Evolutionary conservation across 92 coral and sea anemone species (phyloP), one percentile per base, ranked within the genome.

Genomic region (Epizoanthus scotinus): DNA sequence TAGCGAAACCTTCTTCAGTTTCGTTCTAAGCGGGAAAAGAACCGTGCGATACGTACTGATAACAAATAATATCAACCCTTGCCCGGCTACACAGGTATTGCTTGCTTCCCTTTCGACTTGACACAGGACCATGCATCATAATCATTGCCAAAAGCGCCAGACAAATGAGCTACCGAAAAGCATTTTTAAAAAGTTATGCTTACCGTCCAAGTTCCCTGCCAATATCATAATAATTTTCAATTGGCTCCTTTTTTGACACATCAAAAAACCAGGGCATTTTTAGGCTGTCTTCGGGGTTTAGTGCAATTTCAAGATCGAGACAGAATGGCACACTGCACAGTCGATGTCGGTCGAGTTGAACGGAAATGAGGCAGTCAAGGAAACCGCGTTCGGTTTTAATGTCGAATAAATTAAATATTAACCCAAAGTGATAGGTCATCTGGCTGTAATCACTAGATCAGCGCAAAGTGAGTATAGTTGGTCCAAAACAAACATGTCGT

Each of bases 371-470:
- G 54, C 73, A 21, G 64, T 25, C 40, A 18, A 53, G 40, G 54
- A 75, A 21, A 75, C 24, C 36, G n/a, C 20, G 42, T 40, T 80
- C 86, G 73, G 73, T 67, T n/a, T n/a, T 62, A 24, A 91, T 85
- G 89, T 87, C 73, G 97, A 92, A 92, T 92, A 92, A 87, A 89
- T 92, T 92, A 92, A 79, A 89, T 83, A 89, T 92, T 89, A 85
- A 88, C 90, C 67, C 79, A 67, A 61, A 77, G 49, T 61, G 78
- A 71, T 68, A 21, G 74, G 60, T 57, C 87, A 80, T 82, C 87
- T 78, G 84, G 61, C 75, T 21, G 67, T 12, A 15, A 57, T 53
- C 40, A 34, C 40, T 34, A 34, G 0, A 34, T 34, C 67, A n/a
- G 59, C 56, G 24, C 64, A 50, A 34, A 31, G 56, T 19, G 38